A percentile compares a stretch with the other conserved stretches of the same genome.
Conservation (phyloP, 2,797 vertebrate species). For the Alca torda region DNA sequence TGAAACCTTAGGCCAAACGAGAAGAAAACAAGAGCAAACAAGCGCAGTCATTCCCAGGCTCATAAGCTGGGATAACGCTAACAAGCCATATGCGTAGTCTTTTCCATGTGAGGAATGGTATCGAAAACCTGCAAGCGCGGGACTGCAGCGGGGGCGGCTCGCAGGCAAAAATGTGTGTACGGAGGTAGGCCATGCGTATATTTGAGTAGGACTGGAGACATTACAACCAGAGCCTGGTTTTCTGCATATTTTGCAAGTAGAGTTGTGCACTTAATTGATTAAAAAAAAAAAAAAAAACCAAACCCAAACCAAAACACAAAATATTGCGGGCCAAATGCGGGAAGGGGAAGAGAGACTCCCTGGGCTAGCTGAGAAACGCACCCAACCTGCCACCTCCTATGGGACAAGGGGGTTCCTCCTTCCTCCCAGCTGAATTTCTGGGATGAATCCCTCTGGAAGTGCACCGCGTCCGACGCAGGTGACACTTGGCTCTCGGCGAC, state of each 20-base stretch:
- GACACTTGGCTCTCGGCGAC: accelerated
- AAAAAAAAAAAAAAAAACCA: too few relatives aligned
- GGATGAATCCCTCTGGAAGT: neutral
- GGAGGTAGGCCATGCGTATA: neutral
- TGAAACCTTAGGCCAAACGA: neutral
- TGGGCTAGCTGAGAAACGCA: neutral
- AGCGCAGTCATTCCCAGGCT: neutral
- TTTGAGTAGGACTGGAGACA: neutral
- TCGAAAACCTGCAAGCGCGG: neutral
- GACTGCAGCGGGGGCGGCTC: neutral
- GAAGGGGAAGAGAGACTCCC: neutral
- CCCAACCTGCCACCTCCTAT: neutral
- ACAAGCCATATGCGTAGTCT: neutral
- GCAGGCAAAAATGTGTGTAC: neutral
- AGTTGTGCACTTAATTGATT: neutral
- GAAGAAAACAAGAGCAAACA: neutral
- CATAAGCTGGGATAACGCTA: neutral
- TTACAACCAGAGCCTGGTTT: neutral
- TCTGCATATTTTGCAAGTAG: neutral
- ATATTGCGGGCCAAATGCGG: neutral
- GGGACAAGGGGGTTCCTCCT: neutral
- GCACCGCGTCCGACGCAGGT: neutral
- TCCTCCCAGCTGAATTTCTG: neutral
- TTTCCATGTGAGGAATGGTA: conserved; percentile 44
- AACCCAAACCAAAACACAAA: too few relatives aligned